These are phyloP conservation scores for Dreissena rostriformis DNA, from an alignment of 1,140 invertebrate species.

Conservation along the genomic window DNA sequence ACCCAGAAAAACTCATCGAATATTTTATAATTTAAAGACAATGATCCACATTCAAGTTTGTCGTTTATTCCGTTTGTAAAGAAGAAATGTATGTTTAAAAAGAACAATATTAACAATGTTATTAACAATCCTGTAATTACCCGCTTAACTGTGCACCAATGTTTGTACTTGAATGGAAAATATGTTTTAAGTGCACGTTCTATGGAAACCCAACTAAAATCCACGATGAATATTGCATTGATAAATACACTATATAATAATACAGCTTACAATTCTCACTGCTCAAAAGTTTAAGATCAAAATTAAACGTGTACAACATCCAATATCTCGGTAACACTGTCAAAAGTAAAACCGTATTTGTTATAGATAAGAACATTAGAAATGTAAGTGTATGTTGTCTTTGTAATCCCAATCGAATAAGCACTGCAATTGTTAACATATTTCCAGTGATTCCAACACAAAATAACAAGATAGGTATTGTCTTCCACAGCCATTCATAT, in stretches of 20 bases:
- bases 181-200: no score
- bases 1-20: conserved; percentile 66
- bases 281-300: conserved; percentile 61
- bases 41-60: background rate
- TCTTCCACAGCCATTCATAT: conserved; percentile 53
- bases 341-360: conserved; percentile 61
- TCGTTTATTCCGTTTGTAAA: conserved; percentile 65
- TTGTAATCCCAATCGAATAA: conserved; percentile 26
- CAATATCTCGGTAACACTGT: conserved; percentile 65
- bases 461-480: conserved; percentile 56
- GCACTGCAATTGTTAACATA: conserved; percentile 54
- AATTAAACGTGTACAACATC: conserved; percentile 59
- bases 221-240: no score
- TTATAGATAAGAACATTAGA: conserved; percentile 60
- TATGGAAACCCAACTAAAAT: no score
- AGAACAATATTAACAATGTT: conserved; percentile 54
- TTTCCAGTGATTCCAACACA: conserved; percentile 61
- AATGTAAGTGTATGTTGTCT: conserved; percentile 51
- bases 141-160: conserved; percentile 54
- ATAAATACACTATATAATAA: conserved; percentile 69
- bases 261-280: conserved; percentile 64
- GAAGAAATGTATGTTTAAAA: conserved; percentile 66
- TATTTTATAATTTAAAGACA: conserved; percentile 41
- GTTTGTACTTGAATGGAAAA: no score
- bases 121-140: conserved; percentile 26